Percentiles rank a stretch among this genome's conserved stretches.
phyloP scores from a whole-genome alignment of 2,113 vertebrate genomes.

The Sprattus sprattus region DNA sequence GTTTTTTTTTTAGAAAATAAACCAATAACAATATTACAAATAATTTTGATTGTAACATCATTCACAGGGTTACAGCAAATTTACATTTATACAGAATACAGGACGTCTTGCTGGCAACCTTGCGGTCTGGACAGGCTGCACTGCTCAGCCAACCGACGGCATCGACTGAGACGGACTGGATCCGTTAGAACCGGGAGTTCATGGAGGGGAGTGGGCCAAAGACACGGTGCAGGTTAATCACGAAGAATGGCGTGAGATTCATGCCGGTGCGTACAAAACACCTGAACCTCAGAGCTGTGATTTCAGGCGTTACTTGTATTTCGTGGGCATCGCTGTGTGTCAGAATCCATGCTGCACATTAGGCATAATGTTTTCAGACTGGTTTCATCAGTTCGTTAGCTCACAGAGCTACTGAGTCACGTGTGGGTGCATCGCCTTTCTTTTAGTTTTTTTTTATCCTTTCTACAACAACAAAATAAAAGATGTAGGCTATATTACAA shows the following conservation, averaged over 20 bases:
- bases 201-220: neutral
- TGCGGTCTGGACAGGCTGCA: conserved; percentile 50
- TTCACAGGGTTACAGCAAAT: conserved; percentile 63
- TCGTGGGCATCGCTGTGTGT: neutral
- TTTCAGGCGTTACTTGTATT: neutral
- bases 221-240: neutral
- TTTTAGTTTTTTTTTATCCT: neutral
- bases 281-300: neutral
- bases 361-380: neutral
- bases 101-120: conserved; percentile 50
- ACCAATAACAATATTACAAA: conserved; percentile 64
- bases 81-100: conserved; percentile 66
- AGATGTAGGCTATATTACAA: neutral
- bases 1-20: conserved; percentile 63
- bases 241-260: neutral
- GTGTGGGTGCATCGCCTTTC: neutral
- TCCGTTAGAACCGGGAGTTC: neutral
- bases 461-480: neutral
- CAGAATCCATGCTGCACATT: neutral
- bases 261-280: neutral
- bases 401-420: conserved; percentile 6
- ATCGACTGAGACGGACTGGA: neutral
- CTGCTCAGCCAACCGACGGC: conserved; percentile 1
- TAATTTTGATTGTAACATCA: conserved; percentile 55
- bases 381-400: neutral